Evolutionary conservation across 2,797 vertebrate species (phyloP).

Genomic region (Tamandua tetradactyla): DNA sequence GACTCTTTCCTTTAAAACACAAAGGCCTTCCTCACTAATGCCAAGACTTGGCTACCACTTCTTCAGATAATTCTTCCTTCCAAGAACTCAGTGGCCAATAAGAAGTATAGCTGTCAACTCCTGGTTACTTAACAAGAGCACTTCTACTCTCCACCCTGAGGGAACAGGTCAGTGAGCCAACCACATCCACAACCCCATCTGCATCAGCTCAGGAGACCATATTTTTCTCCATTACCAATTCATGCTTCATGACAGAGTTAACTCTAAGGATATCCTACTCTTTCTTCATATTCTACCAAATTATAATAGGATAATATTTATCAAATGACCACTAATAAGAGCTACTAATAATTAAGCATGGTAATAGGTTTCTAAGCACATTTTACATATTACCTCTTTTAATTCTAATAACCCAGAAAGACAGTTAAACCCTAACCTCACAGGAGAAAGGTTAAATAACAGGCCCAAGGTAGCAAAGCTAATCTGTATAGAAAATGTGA

Average conservation of each 20-base stretch:
- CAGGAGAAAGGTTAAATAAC: not conserved
- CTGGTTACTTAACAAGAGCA: not conserved
- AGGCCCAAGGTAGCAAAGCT: not conserved
- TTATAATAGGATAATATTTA: not conserved
- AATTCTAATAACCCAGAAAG: conserved; percentile 31
- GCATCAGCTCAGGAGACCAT: not conserved
- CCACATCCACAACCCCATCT: not conserved
- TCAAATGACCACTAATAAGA: conserved; percentile 11
- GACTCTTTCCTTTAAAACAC: not conserved
- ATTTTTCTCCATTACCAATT: conserved; percentile 39
- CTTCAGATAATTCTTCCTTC: not conserved
- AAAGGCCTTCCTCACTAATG: not conserved
- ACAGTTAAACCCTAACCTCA: not conserved
- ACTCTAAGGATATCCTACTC: not conserved
- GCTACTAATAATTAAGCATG: conserved; percentile 29
- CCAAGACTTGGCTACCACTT: not conserved
- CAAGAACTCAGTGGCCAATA: not conserved
- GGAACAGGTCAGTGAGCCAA: not conserved
- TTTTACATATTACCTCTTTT: conserved; percentile 1
- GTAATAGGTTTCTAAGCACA: not conserved
- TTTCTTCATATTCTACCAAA: conserved; percentile 24
- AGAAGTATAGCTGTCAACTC: not conserved
- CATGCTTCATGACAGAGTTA: not conserved
- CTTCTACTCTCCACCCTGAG: not conserved
- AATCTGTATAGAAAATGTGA: not conserved